Evolutionary conservation across 2,113 vertebrate species (phyloP), one percentile per base, ranked within the genome.

Genomic region (Psettodes erumei): DNA sequence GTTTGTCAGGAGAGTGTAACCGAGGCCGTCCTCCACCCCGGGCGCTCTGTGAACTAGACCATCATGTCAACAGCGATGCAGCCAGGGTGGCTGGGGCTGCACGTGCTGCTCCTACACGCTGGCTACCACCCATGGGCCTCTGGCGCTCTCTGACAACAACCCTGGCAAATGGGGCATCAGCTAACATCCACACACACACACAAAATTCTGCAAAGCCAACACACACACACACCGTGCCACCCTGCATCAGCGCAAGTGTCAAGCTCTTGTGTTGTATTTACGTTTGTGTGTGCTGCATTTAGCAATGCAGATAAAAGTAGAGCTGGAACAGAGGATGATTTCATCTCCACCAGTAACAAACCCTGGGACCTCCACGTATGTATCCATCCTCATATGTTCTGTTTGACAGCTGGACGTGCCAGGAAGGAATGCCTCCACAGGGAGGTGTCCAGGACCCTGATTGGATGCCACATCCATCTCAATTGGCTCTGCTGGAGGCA

Each of bases 21-120:
- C 33, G 48, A 68, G 80, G 81, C 71, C n/a, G 18, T 50, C 53
- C 53, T 72, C 48, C 30, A 64, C 74, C 75, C 62, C 55, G 4
- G 85, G 79, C 54, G 8, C 21, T 71, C 48, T 38, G 7, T 4
- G 8, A 83, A 86, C 76, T 72, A 71, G 67, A 88, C 63, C 69
- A 37, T 71, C 35, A 16, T 71, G 80, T 88, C 43, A 67, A 67
- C 75, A 78, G 42, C 11, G 12, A 74, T 35, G 61, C 18, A 1
- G 56, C 70, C 33, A 4, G 67, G 66, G 58, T 68, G 43, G 62
- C 32, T 75, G 54, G 47, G 25, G 69, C 71, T 63, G 60, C 86
- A 86, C 67, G 83, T 82, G 84, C 71, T 38, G 48, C 59, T 81
- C 59, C 13, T 16, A 68, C 81, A 70, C 4, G 30, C 75, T 51